Evolutionary conservation across 2,888 invertebrate genomes (phyloP).

Genomic region (Ormyrus labotus): DNA sequence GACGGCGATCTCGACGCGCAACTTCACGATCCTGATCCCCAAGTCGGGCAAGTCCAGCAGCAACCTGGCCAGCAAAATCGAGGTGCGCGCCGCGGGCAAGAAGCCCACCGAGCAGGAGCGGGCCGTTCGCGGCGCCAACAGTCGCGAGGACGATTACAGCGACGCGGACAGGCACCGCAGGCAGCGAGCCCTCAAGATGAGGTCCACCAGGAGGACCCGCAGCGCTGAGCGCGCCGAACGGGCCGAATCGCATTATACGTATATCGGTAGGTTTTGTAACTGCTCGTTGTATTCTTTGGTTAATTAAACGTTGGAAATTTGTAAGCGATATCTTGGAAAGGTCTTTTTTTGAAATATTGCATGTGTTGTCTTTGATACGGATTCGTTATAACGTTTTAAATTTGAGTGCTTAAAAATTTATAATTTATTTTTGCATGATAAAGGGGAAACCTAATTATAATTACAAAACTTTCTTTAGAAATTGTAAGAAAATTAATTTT

Average conservation of each 20-base stretch:
- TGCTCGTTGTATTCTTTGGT: too few relatives aligned
- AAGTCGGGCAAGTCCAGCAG: conserved; percentile 56
- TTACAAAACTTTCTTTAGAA: too few relatives aligned
- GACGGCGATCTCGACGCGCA: conserved; percentile 63
- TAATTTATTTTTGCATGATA: too few relatives aligned
- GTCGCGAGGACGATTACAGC: conserved; percentile 60
- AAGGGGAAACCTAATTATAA: too few relatives aligned
- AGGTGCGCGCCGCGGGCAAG: conserved; percentile 63
- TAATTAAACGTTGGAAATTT: too few relatives aligned
- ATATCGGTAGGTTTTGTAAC: conserved; percentile 66
- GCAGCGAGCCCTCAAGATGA: conserved; percentile 49
- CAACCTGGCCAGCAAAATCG: conserved; percentile 58
- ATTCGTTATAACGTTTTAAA: too few relatives aligned
- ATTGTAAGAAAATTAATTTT: too few relatives aligned
- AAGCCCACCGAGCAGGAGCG: conserved; percentile 59
- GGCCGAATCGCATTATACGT: conserved; percentile 72
- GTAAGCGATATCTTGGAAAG: too few relatives aligned
- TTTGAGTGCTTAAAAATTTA: too few relatives aligned
- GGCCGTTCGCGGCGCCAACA: conserved; percentile 62
- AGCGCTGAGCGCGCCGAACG: conserved; percentile 72
- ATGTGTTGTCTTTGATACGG: too few relatives aligned
- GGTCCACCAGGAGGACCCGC: conserved; percentile 69
- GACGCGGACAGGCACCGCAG: conserved; percentile 57
- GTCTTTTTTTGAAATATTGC: too few relatives aligned
- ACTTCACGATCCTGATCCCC: conserved; percentile 65